Evolutionary conservation across 53 echinoderm and acorn worm genomes (phyloP).

Genomic region (Zoroaster sp.): DNA sequence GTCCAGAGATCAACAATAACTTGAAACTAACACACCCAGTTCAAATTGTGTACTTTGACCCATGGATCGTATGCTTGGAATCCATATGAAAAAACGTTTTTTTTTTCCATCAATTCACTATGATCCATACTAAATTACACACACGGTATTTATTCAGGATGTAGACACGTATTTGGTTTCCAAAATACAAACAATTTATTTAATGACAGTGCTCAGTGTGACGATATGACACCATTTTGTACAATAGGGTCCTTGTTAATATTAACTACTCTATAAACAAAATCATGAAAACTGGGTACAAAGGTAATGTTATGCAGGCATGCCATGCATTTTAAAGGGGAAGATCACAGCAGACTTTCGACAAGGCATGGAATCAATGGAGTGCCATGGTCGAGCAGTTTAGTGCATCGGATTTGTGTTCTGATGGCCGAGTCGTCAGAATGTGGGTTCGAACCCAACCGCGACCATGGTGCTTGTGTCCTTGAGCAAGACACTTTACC

Average conservation of each 20-base stretch:
- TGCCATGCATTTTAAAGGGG: too few relatives aligned
- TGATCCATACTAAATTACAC: not conserved
- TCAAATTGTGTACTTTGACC: not conserved
- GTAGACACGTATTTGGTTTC: not conserved
- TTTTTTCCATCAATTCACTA: not conserved
- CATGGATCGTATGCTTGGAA: not conserved
- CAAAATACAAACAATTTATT: not conserved
- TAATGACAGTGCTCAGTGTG: not conserved
- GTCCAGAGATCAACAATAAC: not conserved
- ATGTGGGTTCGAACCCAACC: too few relatives aligned
- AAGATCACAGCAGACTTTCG: too few relatives aligned
- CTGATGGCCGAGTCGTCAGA: too few relatives aligned
- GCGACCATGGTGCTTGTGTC: too few relatives aligned
- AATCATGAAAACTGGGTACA: not conserved
- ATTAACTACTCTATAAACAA: not conserved
- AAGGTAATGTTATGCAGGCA: not conserved
- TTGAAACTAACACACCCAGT: not conserved
- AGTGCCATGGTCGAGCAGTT: too few relatives aligned
- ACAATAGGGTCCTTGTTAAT: not conserved
- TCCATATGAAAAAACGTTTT: not conserved
- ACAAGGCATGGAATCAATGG: too few relatives aligned
- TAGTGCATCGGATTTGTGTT: too few relatives aligned
- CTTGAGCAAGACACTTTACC: too few relatives aligned
- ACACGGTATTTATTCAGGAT: not conserved
- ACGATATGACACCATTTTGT: not conserved